phyloP scores from a whole-genome alignment of 2,888 invertebrate species.

The Timandra comae region DNA sequence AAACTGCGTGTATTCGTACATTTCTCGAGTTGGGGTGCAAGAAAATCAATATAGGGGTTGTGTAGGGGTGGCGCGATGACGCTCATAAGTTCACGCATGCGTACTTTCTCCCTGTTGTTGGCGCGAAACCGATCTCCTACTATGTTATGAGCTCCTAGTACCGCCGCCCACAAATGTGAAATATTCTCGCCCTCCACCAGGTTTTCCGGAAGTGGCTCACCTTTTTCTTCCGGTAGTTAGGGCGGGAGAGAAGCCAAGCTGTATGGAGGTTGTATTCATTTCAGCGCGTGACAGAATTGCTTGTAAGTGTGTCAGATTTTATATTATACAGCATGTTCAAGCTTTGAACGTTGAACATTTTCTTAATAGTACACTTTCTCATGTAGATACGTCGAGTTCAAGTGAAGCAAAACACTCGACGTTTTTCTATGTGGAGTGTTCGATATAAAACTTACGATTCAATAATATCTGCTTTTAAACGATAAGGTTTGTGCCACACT shows the following conservation, averaged over 20 bases:
- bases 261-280: slow-evolving; percentile 3
- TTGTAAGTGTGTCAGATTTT: too few relatives aligned
- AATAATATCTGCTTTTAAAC: too few relatives aligned
- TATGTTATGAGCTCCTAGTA: slow-evolving; percentile 46
- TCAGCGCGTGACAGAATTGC: too few relatives aligned
- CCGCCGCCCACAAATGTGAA: slow-evolving; percentile 70
- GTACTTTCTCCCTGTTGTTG: slow-evolving; percentile 19
- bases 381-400: too few relatives aligned
- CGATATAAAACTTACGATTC: too few relatives aligned
- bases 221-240: slow-evolving; percentile 55
- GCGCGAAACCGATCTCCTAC: slow-evolving; percentile 14
- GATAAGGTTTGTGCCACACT: too few relatives aligned
- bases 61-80: slow-evolving; percentile 1
- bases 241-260: slow-evolving; percentile 42
- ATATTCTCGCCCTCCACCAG: slow-evolving; percentile 68
- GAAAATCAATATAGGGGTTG: slow-evolving; percentile 38
- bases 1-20: slow-evolving; percentile 1
- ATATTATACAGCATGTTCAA: too few relatives aligned
- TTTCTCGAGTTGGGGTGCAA: slow-evolving; percentile 11
- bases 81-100: slow-evolving; percentile 39
- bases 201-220: slow-evolving; percentile 39
- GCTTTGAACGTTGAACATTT: too few relatives aligned
- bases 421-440: too few relatives aligned
- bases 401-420: too few relatives aligned
- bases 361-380: too few relatives aligned